Base-by-base conservation (phyloP, 2,888 invertebrate species). In the Scaptomyza parva region DNA sequence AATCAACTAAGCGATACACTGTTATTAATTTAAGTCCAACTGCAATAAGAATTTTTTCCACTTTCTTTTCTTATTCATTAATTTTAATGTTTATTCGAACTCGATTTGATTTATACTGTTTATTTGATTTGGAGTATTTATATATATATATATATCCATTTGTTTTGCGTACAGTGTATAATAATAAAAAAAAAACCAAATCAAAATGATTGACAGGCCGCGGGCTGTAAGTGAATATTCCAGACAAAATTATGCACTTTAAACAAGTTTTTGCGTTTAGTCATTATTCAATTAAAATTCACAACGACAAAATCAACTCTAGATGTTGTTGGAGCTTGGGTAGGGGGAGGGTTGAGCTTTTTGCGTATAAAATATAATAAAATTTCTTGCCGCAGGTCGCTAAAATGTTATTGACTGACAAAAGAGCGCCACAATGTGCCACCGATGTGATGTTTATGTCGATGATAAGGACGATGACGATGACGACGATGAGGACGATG, bases 211-310 rank as follows among this genome's bases (percentile, higher is more conserved):
- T 76, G 84, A 70, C 60, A 51, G 60, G 39, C 77, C 50, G 43
- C 47, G 51, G 62, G 60, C 60, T 26, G 28, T 55, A 47, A 59
- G 50, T 57, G 57, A 66, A 70, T 70, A 59, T 66, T 60, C 55
- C 50, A 44, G 59, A 67, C 47, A 59, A 65, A 73, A 70, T 70
- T 64, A 67, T 70, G 76, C 80, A 76, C 84, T 86, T 81, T 64
- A 75, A 85, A 78, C 61, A 78, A 74, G 64, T 78, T 78, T 77
- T 74, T 67, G 60, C 68, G 64, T 71, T 82, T 54, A 64, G 70
- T 72, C 79, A 72, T 76, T 79, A 80, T 83, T 80, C 68, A 83
- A 80, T 83, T 80, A 86, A 76, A 70, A 67, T 63, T 63, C 53
- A 61, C 51, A 68, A 57, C 54, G 28, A 51, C 51, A 51, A 39